These are phyloP conservation scores for Paradoxurus hermaphroditus DNA, from an alignment of 2,113 vertebrate genomes.

Conservation along the genomic window DNA sequence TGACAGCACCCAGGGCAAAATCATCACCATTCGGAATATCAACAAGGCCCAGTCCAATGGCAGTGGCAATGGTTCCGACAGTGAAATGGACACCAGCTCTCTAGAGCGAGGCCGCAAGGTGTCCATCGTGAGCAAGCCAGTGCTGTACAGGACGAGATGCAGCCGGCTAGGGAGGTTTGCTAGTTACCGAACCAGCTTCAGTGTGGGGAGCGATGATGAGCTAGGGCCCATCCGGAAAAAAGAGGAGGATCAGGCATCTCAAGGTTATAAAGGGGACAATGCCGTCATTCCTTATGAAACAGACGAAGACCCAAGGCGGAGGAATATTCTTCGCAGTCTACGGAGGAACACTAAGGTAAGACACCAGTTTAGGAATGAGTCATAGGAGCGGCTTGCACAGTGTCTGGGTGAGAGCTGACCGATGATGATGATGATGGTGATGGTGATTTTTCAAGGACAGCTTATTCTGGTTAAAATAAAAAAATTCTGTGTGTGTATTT, in stretches of 20 bases:
- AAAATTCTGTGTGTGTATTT: not conserved
- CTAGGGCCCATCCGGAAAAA: slow-evolving; percentile 88
- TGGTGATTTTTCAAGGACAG: slow-evolving; percentile 5
- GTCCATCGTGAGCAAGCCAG: slow-evolving; percentile 86
- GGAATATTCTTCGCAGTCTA: slow-evolving; percentile 93
- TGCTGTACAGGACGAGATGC: slow-evolving; percentile 92
- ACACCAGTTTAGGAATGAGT: not conserved
- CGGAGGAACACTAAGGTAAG: slow-evolving; percentile 92
- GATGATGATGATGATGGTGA: not conserved
- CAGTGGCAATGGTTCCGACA: slow-evolving; percentile 95
- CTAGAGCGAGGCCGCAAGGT: slow-evolving; percentile 90
- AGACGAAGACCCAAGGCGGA: slow-evolving; percentile 90
- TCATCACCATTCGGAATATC: slow-evolving; percentile 96
- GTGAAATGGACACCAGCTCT: slow-evolving; percentile 94
- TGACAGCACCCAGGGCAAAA: slow-evolving; percentile 98
- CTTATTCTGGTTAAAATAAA: not conserved
- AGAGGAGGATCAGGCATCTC: slow-evolving; percentile 88
- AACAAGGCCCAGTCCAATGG: slow-evolving; percentile 93
- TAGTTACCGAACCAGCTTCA: slow-evolving; percentile 91
- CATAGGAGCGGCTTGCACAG: not conserved
- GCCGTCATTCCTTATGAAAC: slow-evolving; percentile 88
- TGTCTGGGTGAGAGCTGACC: not conserved
- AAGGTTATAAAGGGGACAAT: slow-evolving; percentile 90
- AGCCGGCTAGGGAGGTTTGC: slow-evolving; percentile 92
- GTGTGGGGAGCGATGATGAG: slow-evolving; percentile 95